These are phyloP conservation scores for Torymus auratus DNA, from an alignment of 2,888 invertebrate genomes.

Conservation along the genomic window DNA sequence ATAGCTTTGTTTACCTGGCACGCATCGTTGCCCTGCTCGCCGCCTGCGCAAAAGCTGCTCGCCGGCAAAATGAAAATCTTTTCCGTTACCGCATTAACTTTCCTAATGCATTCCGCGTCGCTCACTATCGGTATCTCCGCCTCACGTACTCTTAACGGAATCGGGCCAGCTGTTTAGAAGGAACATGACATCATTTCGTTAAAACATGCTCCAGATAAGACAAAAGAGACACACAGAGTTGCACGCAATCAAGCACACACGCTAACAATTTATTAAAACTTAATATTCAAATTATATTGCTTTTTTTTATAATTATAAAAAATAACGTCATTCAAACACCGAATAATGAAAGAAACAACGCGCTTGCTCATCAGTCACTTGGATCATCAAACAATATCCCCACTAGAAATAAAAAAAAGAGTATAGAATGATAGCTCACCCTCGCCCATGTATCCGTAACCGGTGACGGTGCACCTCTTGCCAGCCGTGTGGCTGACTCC, in stretches of 20 bases:
- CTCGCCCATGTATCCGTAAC: slow-evolving; percentile 97
- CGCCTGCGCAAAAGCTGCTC: slow-evolving; percentile 95
- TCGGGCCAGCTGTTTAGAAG: slow-evolving; percentile 86
- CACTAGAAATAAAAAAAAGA: too few species aligned
- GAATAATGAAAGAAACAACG: too few species aligned
- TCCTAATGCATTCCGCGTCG: slow-evolving; percentile 93
- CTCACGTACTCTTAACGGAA: slow-evolving; percentile 91
- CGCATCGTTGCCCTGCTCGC: slow-evolving; percentile 94
- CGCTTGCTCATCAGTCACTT: too few species aligned
- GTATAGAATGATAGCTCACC: slow-evolving; percentile 78
- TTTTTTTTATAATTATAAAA: too few species aligned
- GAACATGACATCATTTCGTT: slow-evolving; percentile 43
- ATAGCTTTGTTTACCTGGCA: slow-evolving; percentile 83
- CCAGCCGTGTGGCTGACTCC: slow-evolving; percentile 93
- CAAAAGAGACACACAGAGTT: too few species aligned
- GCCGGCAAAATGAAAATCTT: slow-evolving; percentile 95
- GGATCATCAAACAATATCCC: too few species aligned
- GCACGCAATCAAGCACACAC: too few species aligned
- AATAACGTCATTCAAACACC: too few species aligned
- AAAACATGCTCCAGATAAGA: slow-evolving; percentile 23
- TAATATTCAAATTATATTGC: too few species aligned
- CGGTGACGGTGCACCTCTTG: slow-evolving; percentile 94
- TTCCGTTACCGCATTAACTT: slow-evolving; percentile 95
- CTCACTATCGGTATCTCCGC: slow-evolving; percentile 95
- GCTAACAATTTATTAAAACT: too few species aligned